Percentiles rank a stretch among this genome's conserved stretches.
These are phyloP conservation scores for Enteromius radiatus DNA, from an alignment of 2,797 vertebrate species.

Conservation along the genomic window DNA sequence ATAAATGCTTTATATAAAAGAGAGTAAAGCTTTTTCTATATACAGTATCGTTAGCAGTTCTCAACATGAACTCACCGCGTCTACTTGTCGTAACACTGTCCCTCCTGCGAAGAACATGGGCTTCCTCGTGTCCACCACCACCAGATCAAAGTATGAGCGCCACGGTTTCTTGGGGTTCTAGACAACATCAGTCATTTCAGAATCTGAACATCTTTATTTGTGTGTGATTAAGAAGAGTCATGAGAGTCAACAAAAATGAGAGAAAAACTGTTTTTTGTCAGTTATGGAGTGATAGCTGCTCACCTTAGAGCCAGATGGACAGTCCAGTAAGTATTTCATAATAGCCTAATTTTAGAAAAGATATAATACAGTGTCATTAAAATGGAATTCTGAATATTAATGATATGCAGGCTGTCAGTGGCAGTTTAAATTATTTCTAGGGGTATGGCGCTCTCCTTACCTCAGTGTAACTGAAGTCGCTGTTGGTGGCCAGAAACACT, in stretches of 20 bases:
- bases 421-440: constrained; percentile 14
- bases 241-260: not conserved
- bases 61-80: constrained; percentile 73
- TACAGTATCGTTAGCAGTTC: not conserved
- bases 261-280: not conserved
- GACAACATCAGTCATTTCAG: not conserved
- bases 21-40: not conserved
- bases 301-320: constrained; percentile 62
- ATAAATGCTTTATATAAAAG: not conserved
- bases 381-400: constrained; percentile 3
- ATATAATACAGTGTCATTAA: constrained; percentile 3
- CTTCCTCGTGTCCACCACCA: constrained; percentile 87
- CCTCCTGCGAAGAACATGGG: constrained; percentile 85
- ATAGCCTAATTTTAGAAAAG: constrained; percentile 75
- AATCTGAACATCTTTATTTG: not conserved
- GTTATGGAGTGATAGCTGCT: constrained; percentile 36
- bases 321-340: constrained; percentile 85
- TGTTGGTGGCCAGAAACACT: constrained; percentile 87
- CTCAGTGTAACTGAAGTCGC: constrained; percentile 84
- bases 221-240: not conserved
- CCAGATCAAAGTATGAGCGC: constrained; percentile 84
- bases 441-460: constrained; percentile 67
- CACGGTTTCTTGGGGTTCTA: constrained; percentile 65
- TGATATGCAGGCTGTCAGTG: constrained; percentile 3
- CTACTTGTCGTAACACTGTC: constrained; percentile 86